Base-by-base conservation (phyloP, 2,888 invertebrate species). In the Drosophila lutescens region DNA sequence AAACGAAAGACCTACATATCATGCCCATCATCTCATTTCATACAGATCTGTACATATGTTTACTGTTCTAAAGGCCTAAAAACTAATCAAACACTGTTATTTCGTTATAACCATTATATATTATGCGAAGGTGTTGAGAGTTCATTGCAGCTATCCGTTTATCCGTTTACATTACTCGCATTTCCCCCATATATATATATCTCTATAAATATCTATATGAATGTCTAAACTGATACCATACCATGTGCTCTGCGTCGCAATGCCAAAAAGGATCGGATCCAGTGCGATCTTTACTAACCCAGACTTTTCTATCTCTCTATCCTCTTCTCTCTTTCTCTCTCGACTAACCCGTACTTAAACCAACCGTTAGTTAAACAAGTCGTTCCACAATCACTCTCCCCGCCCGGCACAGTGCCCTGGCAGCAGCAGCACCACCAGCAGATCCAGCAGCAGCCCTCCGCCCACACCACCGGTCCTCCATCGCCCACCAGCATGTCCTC, bases 401-500 rank as follows among this genome's bases (percentile, higher is more conserved):
- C 94, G 86, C 94, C 94, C 90, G 94, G 94, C 90, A 93, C 94
- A 90, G 94, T 94, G 84, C 94, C 95, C 85, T 94, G 94, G 93
- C 94, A 94, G 90, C 93, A 93, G 90, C 92, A 91, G 66, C 89
- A 89, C 51, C 80, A 80, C 32, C 94, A 94, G 88, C 93, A 93
- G 88, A 91, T 74, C 30, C 83, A 84, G 47, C 82, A 85, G 61
- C 82, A 83, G 89, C 88, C 92, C 72, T 88, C 91, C 78, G 91
- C 88, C 77, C 92, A 93, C 86, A 89, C 86, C 47, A 94, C 94
- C 76, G 93, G 94, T 47, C 94, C 94, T 67, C 94, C 94, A 67
- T 94, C 95, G 54, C 94, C 95, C 26, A 94, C 94, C 51, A 94
- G 94, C 91, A 92, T 94, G 84, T 94, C 94, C 5, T 95, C 94